Base-by-base conservation (phyloP, 1,140 invertebrate genomes). In the Zeugodacus cucurbitae region DNA sequence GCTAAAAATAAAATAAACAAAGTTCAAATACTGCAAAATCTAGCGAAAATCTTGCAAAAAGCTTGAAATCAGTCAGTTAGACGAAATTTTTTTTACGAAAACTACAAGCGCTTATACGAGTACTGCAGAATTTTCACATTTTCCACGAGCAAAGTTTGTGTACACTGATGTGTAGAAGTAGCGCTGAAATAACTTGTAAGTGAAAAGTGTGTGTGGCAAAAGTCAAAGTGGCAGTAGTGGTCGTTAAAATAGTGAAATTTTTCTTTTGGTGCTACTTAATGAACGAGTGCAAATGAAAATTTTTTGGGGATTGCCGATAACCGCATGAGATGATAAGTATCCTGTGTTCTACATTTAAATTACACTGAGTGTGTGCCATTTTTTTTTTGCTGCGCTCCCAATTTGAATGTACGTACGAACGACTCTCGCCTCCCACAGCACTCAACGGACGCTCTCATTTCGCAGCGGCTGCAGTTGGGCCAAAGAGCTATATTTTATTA, bases 321-420 rank as follows among this genome's bases (percentile, higher is more conserved):
- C 74, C 41, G 41, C 74, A 48, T 82, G 22, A 48, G 74, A 54
- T 82, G 74, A 82, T 82, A 82, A 82, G 74, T 82, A 82, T 82
- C 74, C 74, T 82, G 74, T 82, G 74, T 82, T 82, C 74, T 26
- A 82, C 74, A 82, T 82, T 82, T 82, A 44, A 82, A 82, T 82
- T 82, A 82, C 48, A 41, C 41, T 54, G 74, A 82, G 74, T 82
- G n/a, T 82, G 41, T 82, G 74, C 74, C 41, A 82, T 82, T 82
- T 82, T 82, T 82, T 82, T 82, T 82, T 48, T 48, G 74, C 74
- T 82, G 74, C 74, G 26, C 41, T 82, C 41, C 74, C 41, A 14
- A 48, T 48, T 29, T 10, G 26, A 41, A 48, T 82, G 74, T 82
- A 26, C n/a, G n/a, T n/a, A n/a, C n/a, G n/a, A n/a, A n/a, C 20